Percentiles rank a stretch among this genome's conserved stretches.
Conservation (phyloP, 2,113 vertebrate genomes). For the Propithecus coquereli region DNA sequence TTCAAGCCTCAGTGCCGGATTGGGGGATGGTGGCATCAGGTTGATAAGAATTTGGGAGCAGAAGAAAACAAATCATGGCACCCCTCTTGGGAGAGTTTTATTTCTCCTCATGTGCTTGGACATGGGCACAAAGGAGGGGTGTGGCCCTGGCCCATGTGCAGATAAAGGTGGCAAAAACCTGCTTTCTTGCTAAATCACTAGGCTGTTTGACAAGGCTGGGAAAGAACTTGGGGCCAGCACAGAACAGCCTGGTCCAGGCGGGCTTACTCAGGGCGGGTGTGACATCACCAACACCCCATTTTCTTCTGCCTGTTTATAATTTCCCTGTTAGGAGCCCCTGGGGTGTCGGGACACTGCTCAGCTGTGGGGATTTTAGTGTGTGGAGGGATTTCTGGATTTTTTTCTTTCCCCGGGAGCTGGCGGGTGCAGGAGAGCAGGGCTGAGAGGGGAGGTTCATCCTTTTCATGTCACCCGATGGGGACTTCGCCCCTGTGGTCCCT, state of each 20-base stretch:
- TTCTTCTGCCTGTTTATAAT: constrained; percentile 15
- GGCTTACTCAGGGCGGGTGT: neutral
- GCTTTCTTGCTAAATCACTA: neutral
- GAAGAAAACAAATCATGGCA: neutral
- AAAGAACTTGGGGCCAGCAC: neutral
- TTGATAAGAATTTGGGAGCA: neutral
- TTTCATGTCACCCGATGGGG: neutral
- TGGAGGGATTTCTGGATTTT: neutral
- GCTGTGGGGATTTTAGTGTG: neutral
- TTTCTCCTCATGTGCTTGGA: neutral
- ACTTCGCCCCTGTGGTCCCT: neutral
- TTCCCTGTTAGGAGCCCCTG: neutral
- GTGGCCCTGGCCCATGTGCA: neutral
- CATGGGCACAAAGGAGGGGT: neutral
- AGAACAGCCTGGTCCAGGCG: neutral
- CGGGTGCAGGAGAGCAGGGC: accelerated
- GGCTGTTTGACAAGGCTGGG: neutral
- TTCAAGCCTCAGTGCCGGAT: neutral
- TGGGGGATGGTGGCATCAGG: neutral
- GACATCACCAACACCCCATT: constrained; percentile 41
- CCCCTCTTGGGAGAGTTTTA: neutral
- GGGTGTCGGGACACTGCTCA: neutral
- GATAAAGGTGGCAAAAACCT: neutral
- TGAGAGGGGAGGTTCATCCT: neutral
- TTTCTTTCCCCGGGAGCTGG: neutral